phyloP scores from a whole-genome alignment of 2,113 vertebrate species.

The Pleuronectes platessa region DNA sequence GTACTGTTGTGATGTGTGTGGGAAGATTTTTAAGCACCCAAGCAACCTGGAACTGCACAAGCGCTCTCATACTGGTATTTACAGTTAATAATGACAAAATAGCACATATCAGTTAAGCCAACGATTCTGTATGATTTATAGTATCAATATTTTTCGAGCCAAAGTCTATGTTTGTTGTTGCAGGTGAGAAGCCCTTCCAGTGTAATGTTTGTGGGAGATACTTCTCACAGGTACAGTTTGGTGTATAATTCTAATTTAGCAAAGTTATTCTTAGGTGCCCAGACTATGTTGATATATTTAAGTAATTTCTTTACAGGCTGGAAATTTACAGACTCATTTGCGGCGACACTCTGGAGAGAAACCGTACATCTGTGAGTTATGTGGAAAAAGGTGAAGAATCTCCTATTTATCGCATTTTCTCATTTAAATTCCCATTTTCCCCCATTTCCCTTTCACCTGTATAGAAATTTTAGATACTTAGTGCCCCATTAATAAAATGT shows the following conservation, averaged over 20 bases:
- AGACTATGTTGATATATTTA: neutral
- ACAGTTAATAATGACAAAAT: neutral
- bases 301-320: constrained; percentile 83
- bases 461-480: neutral
- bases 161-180: constrained; percentile 66
- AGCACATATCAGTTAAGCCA: neutral
- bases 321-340: constrained; percentile 96
- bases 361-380: constrained; percentile 98
- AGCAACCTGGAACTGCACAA: constrained; percentile 98
- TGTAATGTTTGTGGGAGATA: constrained; percentile 97
- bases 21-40: constrained; percentile 96
- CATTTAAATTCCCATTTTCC: too few species aligned
- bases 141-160: neutral
- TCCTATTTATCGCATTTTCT: too few species aligned
- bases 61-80: constrained; percentile 94
- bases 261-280: neutral
- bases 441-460: too few species aligned
- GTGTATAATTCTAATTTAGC: neutral
- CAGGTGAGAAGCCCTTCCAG: constrained; percentile 99
- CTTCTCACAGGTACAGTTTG: constrained; percentile 93
- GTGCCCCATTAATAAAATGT: neutral
- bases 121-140: neutral
- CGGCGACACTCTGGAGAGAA: constrained; percentile 97
- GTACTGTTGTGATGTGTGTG: constrained; percentile 90
- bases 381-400: constrained; percentile 91